phyloP scores from a whole-genome alignment of 2,797 vertebrate species.

The Neomorphus geoffroyi region DNA sequence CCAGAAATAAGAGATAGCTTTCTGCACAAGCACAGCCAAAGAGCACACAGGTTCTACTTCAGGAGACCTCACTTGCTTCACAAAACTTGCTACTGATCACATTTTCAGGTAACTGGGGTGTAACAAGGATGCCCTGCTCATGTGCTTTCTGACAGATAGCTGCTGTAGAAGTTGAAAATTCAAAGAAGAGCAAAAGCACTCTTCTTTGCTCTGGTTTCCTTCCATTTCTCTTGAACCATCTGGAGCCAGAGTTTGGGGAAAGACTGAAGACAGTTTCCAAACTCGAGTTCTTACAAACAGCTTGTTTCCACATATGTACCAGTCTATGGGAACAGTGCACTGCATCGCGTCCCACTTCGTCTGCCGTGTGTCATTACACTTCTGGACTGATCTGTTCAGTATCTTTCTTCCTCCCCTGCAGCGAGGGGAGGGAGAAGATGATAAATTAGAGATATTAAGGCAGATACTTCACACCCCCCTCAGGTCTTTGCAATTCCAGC shows the following conservation, averaged over 20 bases:
- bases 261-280: background rate
- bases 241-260: background rate
- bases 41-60: background rate
- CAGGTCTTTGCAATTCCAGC: constrained; percentile 23
- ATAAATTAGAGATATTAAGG: background rate
- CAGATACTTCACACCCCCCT: background rate
- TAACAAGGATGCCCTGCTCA: background rate
- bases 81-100: background rate
- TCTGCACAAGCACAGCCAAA: background rate
- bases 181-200: background rate
- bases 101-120: background rate
- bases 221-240: background rate
- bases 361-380: background rate
- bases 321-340: background rate
- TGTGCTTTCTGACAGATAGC: background rate
- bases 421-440: background rate
- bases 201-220: background rate
- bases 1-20: background rate
- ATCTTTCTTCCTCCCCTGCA: background rate
- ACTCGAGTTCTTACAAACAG: background rate
- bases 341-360: background rate
- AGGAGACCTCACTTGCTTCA: background rate
- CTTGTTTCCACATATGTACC: background rate
- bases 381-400: background rate
- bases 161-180: background rate